A percentile compares a stretch with the other conserved stretches of the same genome.
Conservation (phyloP, 2,888 invertebrate species). For the Drosophila demipolita region DNA sequence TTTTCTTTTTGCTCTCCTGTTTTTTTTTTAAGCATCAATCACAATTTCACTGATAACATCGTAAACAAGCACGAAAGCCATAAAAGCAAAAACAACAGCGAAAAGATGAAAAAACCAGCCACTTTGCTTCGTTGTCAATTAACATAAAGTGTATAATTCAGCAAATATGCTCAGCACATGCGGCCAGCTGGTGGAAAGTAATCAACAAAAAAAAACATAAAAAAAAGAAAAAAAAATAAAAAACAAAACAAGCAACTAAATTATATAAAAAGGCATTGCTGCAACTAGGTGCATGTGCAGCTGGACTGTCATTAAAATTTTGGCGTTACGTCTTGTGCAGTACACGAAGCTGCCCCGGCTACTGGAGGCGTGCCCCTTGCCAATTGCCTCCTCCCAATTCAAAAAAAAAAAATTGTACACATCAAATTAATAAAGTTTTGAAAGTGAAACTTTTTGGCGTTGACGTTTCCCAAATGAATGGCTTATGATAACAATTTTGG, state of each 20-base stretch:
- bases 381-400: background rate
- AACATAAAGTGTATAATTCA: conserved; percentile 70
- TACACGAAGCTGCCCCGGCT: conserved; percentile 38
- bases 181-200: conserved; percentile 33
- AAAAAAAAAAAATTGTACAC: conserved; percentile 49
- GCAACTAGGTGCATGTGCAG: conserved; percentile 43
- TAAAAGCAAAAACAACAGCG: conserved; percentile 15
- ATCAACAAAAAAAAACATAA: conserved; percentile 28
- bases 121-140: conserved; percentile 53
- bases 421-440: conserved; percentile 70
- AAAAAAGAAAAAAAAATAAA: background rate
- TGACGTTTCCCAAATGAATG: conserved; percentile 32
- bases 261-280: conserved; percentile 51
- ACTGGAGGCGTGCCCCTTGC: conserved; percentile 7
- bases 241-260: conserved; percentile 24
- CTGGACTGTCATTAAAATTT: conserved; percentile 55
- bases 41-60: conserved; percentile 67
- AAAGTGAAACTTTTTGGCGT: conserved; percentile 71
- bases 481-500: conserved; percentile 28
- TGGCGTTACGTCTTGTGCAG: conserved; percentile 44
- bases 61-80: conserved; percentile 50
- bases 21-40: conserved; percentile 56
- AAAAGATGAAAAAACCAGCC: conserved; percentile 36
- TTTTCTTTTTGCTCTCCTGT: conserved; percentile 6
- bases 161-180: conserved; percentile 40